Percentiles rank a stretch among this genome's conserved stretches.
Conservation (phyloP, 2,888 invertebrate species). For the Ophion slaviceki region DNA sequence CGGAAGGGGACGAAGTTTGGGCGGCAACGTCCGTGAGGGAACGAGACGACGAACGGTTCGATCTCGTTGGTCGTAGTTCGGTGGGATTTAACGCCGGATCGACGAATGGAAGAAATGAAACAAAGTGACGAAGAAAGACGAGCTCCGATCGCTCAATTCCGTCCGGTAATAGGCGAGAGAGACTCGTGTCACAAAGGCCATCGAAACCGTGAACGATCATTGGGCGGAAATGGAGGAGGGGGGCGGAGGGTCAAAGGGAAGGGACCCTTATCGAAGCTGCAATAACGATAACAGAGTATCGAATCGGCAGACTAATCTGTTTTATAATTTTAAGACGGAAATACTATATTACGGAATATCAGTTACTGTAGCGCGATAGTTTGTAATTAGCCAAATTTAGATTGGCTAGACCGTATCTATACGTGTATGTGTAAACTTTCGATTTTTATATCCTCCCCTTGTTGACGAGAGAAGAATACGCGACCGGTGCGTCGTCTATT, state of each 20-base stretch:
- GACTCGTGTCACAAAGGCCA: no score
- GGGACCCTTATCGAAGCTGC: constrained; percentile 73
- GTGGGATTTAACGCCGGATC: no score
- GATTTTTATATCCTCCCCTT: constrained; percentile 78
- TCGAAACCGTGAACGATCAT: no score
- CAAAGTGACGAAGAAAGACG: no score
- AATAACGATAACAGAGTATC: constrained; percentile 75
- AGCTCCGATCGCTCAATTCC: no score
- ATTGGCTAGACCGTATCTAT: constrained; percentile 77
- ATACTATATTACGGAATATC: constrained; percentile 77
- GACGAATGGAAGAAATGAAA: no score
- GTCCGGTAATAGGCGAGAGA: no score
- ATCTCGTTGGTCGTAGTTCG: no score
- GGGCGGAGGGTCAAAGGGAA: constrained; percentile 42
- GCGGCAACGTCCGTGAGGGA: constrained; percentile 10
- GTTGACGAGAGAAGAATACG: constrained; percentile 69
- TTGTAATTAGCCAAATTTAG: constrained; percentile 75
- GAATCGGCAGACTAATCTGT: constrained; percentile 78
- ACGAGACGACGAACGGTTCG: constrained; percentile 8
- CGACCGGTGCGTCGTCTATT: constrained; percentile 46
- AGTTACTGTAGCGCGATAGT: constrained; percentile 77
- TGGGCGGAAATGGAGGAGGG: constrained; percentile 21
- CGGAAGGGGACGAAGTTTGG: background rate
- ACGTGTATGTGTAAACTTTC: constrained; percentile 67
- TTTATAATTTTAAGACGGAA: constrained; percentile 79